Percentiles rank a stretch among this genome's conserved stretches.
These are phyloP conservation scores for Drosophila algonquin DNA, from an alignment of 2,888 invertebrate species.

Conservation along the genomic window DNA sequence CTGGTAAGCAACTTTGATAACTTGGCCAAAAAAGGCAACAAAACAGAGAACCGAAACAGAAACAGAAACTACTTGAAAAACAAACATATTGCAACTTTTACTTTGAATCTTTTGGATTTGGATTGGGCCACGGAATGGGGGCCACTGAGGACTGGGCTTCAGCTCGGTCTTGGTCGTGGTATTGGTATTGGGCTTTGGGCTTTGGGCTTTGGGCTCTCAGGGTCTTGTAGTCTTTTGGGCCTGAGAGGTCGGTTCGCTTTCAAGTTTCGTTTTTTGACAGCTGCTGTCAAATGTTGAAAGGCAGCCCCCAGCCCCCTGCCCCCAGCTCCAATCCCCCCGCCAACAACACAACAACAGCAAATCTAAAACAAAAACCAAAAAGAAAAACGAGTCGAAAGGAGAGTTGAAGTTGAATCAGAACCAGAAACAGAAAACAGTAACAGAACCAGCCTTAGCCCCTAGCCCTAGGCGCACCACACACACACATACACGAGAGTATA, in stretches of 20 bases:
- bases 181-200: too few relatives aligned
- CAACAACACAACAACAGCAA: conserved; percentile 42
- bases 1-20: conserved; percentile 52
- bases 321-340: conserved; percentile 38
- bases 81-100: conserved; percentile 73
- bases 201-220: conserved; percentile 30
- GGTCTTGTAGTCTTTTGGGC: conserved; percentile 52
- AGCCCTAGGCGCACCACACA: conserved; percentile 42
- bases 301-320: conserved; percentile 64
- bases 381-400: conserved; percentile 38
- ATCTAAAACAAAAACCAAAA: conserved; percentile 74
- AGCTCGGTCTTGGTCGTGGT: not conserved
- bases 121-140: too few relatives aligned
- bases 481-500: not conserved
- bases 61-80: conserved; percentile 65
- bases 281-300: conserved; percentile 79
- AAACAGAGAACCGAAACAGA: conserved; percentile 46
- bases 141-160: conserved; percentile 11
- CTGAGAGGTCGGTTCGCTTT: conserved; percentile 76
- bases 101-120: conserved; percentile 47
- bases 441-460: conserved; percentile 31
- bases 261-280: conserved; percentile 73
- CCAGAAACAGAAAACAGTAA: not conserved
- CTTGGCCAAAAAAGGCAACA: conserved; percentile 47
- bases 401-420: conserved; percentile 44